phyloP scores from a whole-genome alignment of 2,888 invertebrate genomes.

The Diaphora mendica region DNA sequence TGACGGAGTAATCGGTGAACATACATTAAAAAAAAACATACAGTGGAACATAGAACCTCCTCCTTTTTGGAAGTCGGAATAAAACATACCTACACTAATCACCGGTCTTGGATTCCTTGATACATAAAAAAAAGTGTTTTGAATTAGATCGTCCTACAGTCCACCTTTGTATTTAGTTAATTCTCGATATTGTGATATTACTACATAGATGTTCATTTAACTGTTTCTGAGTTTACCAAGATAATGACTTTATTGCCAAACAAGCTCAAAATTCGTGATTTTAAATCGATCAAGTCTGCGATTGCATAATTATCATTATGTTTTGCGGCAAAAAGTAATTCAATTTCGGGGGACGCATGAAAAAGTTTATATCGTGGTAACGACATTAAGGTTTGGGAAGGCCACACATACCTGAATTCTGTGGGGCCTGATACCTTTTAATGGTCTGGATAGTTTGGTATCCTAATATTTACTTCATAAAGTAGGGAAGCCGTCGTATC shows the following conservation, averaged over 20 bases:
- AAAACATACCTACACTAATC: too few species aligned
- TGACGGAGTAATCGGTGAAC: too few species aligned
- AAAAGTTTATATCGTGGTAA: too few species aligned
- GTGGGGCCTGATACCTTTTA: neutral
- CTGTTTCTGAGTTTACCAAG: neutral
- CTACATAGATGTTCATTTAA: neutral
- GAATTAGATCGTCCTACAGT: neutral
- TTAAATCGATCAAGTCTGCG: conserved; percentile 2
- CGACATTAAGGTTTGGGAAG: neutral
- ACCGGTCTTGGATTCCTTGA: too few species aligned
- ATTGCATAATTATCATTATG: conserved; percentile 4
- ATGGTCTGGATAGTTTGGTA: neutral
- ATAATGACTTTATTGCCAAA: neutral
- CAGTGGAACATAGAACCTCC: too few species aligned
- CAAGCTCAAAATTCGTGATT: neutral
- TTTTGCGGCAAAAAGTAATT: conserved; percentile 1
- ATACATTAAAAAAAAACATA: too few species aligned
- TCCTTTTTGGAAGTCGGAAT: too few species aligned
- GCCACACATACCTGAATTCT: neutral
- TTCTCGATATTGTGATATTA: neutral
- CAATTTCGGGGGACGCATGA: neutral
- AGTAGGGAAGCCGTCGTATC: neutral
- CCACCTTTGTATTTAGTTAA: neutral
- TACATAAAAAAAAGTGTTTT: neutral
- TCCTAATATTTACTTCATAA: neutral